Conservation (phyloP, 2,797 vertebrate species). For the Odontamblyopus lacepedii region DNA sequence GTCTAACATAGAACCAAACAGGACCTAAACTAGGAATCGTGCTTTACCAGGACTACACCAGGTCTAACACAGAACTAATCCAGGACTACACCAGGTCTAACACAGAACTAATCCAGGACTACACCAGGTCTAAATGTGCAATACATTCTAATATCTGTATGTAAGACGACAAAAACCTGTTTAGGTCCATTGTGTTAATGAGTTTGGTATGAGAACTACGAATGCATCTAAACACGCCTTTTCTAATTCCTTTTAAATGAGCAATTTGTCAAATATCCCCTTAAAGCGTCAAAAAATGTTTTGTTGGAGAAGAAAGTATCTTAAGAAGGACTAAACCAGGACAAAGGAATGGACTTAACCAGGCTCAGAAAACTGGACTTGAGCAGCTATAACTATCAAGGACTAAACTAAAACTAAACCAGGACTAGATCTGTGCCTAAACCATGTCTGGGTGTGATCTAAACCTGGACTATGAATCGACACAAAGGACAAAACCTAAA, state of each 20-base stretch:
- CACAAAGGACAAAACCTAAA: neutral
- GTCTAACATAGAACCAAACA: too few relatives aligned
- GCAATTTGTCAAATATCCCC: neutral
- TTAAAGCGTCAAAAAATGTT: neutral
- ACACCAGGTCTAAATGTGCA: neutral
- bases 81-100: too few relatives aligned
- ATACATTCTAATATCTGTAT: neutral
- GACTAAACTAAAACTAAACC: neutral
- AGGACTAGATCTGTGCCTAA: neutral
- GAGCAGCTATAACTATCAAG: too few relatives aligned
- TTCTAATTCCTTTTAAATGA: slow-evolving; percentile 9
- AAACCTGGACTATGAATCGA: neutral
- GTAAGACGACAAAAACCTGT: neutral
- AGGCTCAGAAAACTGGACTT: too few relatives aligned
- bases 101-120: too few relatives aligned
- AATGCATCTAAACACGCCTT: neutral
- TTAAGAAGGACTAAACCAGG: too few relatives aligned
- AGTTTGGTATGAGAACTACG: neutral
- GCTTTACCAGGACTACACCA: too few relatives aligned
- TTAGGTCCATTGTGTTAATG: neutral
- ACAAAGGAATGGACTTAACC: too few relatives aligned
- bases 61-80: too few relatives aligned
- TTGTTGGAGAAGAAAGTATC: neutral
- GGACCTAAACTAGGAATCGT: too few relatives aligned
- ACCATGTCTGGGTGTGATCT: neutral